Evolutionary conservation across 92 coral and sea anemone genomes (phyloP), one percentile per base, ranked within the genome.

Genomic region (Epizoanthus scotinus): DNA sequence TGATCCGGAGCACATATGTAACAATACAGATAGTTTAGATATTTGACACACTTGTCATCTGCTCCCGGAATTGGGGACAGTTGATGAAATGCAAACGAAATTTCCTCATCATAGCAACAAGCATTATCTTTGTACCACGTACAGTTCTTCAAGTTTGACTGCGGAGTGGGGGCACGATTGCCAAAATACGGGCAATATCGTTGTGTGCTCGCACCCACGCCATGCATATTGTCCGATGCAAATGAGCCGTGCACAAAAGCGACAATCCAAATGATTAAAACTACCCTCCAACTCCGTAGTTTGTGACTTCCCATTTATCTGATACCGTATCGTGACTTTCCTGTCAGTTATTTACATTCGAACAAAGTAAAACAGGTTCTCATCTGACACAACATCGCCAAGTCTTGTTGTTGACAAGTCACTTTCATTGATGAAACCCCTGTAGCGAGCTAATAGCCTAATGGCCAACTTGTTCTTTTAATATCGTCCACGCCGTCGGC

Each of bases 1-100:
- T 96, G 99, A 78, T 93, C 82, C 55, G 99, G 99, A 12, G 98
- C 99, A 80, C 99, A 96, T 29, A 96, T 90, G 81, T 91, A 96
- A 82, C 99, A 96, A 79, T 93, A 93, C 57, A 96, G 69, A 63
- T 93, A 96, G 77, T 89, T 93, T 60, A 91, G 86, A 55, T 96
- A 65, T 38, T 55, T 70, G 8, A 47, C 36, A 36, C 99, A 96
- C 19, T 87, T 81, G 27, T 81, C 82, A 74, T 83, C 89, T 19
- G 99, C 94, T 14, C 84, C 89, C 4, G 82, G 87, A 10, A 96
- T 82, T 2, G 99, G 91, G 6, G 91, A 89, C 58, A 96, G 78
- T 28, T 86, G 86, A 2, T 84, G 66, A 78, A 96, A 93, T 22
- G 94, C 90, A 71, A 83, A 90, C 19, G 83, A 88, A 26, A 96